Evolutionary conservation across 2,797 vertebrate species (phyloP).

Genomic region (Gymnoscopelus braueri): DNA sequence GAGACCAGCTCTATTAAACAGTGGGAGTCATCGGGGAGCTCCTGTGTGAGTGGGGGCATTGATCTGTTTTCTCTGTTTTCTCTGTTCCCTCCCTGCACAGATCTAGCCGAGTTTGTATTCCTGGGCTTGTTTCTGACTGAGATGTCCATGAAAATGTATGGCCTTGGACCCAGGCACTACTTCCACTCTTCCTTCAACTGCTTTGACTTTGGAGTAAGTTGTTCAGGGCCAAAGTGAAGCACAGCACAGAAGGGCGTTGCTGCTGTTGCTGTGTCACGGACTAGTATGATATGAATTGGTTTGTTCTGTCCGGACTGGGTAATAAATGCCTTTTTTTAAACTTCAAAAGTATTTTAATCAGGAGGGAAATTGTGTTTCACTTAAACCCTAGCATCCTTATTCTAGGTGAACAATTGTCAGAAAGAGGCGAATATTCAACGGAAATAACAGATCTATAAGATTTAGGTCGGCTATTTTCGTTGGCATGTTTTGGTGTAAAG

Average conservation of each 20-base stretch:
- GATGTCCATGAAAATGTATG: constrained; percentile 98
- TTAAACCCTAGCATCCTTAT: too few relatives aligned
- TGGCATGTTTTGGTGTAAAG: not conserved
- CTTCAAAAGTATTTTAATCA: too few relatives aligned
- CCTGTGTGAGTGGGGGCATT: constrained; percentile 18
- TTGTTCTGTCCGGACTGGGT: too few relatives aligned
- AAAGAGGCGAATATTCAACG: too few relatives aligned
- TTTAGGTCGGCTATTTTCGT: too few relatives aligned
- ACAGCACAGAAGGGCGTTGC: not conserved
- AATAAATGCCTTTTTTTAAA: too few relatives aligned
- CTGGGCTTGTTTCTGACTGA: constrained; percentile 95
- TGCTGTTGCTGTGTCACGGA: not conserved
- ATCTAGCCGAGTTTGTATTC: constrained; percentile 97
- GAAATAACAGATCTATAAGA: too few relatives aligned
- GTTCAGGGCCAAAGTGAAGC: not conserved
- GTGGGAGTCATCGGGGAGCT: constrained; percentile 19
- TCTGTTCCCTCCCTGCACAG: constrained; percentile 67
- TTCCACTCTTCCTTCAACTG: constrained; percentile 99
- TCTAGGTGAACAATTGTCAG: too few relatives aligned
- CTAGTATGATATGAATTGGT: too few relatives aligned
- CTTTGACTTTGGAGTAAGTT: constrained; percentile 96
- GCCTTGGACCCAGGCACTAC: constrained; percentile 93
- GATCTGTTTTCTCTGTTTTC: constrained; percentile 39
- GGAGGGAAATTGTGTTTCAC: too few relatives aligned
- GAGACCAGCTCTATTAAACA: constrained; percentile 13